phyloP scores from a whole-genome alignment of 2,113 vertebrate species.

The Antechinus flavipes region DNA sequence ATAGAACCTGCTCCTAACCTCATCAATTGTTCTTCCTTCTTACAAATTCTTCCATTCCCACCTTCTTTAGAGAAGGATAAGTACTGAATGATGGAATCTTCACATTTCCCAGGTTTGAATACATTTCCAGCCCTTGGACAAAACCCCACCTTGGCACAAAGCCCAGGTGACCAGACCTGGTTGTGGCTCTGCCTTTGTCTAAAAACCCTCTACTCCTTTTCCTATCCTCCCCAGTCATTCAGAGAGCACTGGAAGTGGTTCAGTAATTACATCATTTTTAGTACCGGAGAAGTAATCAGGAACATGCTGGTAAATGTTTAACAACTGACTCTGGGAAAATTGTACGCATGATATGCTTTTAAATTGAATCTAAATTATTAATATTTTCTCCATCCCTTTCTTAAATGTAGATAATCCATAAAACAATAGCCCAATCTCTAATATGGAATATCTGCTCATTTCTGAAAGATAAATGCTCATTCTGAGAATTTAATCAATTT shows the following conservation, averaged over 20 bases:
- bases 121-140: background rate
- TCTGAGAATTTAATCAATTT: background rate
- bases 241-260: background rate
- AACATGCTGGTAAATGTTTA: background rate
- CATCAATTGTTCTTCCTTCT: background rate
- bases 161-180: background rate
- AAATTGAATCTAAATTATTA: background rate
- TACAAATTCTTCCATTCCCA: background rate
- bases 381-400: background rate
- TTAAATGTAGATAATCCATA: background rate
- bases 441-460: background rate
- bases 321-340: background rate
- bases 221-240: background rate
- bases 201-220: background rate
- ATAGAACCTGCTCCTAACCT: background rate
- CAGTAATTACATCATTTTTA: background rate
- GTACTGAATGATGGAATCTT: background rate
- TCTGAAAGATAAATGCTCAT: background rate
- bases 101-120: background rate
- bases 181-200: background rate
- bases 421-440: background rate
- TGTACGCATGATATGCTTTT: background rate
- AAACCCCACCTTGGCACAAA: background rate
- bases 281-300: background rate
- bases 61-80: slow-evolving; percentile 7